A percentile compares a stretch with the other conserved stretches of the same genome.
These are phyloP conservation scores for Lethrus apterus DNA, from an alignment of 1,140 invertebrate genomes.

Conservation along the genomic window DNA sequence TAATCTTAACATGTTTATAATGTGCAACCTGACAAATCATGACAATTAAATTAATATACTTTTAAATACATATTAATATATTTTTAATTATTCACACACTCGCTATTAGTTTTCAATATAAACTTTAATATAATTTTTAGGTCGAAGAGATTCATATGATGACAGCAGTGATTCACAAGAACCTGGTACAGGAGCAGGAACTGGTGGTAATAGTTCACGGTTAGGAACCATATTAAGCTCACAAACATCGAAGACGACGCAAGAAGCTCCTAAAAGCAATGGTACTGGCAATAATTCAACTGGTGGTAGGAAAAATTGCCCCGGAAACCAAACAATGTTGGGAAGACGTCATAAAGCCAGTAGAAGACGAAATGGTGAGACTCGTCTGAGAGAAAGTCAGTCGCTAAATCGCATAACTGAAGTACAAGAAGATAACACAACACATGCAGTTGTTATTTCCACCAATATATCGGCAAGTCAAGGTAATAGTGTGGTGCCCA, in stretches of 20 bases:
- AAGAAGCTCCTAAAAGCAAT: conserved; percentile 18
- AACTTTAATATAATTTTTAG: conserved; percentile 13
- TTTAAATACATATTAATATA: too few species aligned
- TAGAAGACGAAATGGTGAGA: conserved; percentile 54
- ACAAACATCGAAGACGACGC: conserved; percentile 27
- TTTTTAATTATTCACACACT: too few species aligned
- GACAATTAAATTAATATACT: too few species aligned
- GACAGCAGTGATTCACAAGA: conserved; percentile 66
- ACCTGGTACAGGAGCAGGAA: conserved; percentile 39
- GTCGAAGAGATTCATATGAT: conserved; percentile 62
- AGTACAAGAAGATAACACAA: conserved; percentile 52
- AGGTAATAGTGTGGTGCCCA: conserved; percentile 33
- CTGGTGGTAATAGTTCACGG: conserved; percentile 33
- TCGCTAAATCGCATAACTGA: conserved; percentile 76
- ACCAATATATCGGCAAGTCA: conserved; percentile 28
- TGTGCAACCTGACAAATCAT: neutral
- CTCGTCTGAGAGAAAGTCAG: conserved; percentile 67
- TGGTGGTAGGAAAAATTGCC: conserved; percentile 38
- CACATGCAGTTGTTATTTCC: conserved; percentile 30
- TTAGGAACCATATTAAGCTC: conserved; percentile 18
- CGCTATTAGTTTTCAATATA: neutral
- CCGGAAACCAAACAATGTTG: conserved; percentile 35
- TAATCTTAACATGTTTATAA: neutral
- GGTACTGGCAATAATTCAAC: conserved; percentile 35
- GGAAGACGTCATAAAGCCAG: conserved; percentile 48